Evolutionary conservation across 2,888 invertebrate species (phyloP), one percentile per base, ranked within the genome.

Genomic region (Quadroppia sp.): DNA sequence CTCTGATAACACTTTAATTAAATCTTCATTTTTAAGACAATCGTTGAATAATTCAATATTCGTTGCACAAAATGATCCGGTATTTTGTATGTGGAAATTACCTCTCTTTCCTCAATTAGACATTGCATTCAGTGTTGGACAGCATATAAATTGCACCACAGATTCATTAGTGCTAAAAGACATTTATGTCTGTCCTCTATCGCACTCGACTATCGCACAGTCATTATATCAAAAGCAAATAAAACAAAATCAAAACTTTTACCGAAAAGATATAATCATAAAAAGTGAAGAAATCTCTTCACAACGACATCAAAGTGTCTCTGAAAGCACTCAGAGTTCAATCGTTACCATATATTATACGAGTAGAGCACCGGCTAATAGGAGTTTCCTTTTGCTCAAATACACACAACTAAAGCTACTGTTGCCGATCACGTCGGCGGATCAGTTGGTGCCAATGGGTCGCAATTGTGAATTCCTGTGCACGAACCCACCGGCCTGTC

Each of bases 391-490:
- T 50, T 20, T 50, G 15, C 50, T 50, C 15, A 50, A 50, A 50
- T 50, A 50, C 50, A 50, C 50, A 9, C 50, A 50, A 50, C 50
- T 50, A 15, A 50, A 50, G 20, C 50, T 50, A 7, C 20, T 50
- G 50, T 20, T 50, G 20, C 50, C 50, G 7, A 50, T 50, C 3
- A n/a, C 50, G 23, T 59, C 75, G 30, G 50, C 72, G 11, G 75
- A 75, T 25, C 50, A 56, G n/a, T 40, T 75, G 72, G 75, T 75
- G n/a, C 76, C 77, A 4, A 53, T 78, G 50, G 75, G 77, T 9
- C 75, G 76, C 71, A 88, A 87, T 30, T 94, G 94, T 81, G 92
- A 90, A 79, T 94, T 94, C 80, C 87, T 90, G 75, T 94, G 94
- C 81, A 4, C 50, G n/a, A 50, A 50, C 20, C 79, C 92, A 2